Base-by-base conservation (phyloP, 2,888 invertebrate species). In the Epirrhoe tristata region DNA sequence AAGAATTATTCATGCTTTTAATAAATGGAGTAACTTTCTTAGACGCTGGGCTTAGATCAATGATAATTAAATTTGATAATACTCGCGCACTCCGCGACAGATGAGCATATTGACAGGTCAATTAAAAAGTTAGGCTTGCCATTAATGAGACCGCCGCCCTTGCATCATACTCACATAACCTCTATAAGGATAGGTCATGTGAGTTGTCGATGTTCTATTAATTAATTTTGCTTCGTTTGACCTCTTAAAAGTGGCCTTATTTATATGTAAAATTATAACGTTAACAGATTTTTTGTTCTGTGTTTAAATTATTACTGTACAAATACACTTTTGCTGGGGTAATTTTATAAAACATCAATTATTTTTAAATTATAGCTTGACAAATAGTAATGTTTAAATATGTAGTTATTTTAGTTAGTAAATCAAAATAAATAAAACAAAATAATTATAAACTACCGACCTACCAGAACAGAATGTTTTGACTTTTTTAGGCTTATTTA, bases 31-130 rank as follows among this genome's bases (percentile, higher is more conserved):
- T 78, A 78, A 80, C 86, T 87, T 88, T 87, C 88, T 77, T 83
- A 75, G 64, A 58, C 57, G 58, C 55, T 76, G 69, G 81, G 80
- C 79, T 74, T 81, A 86, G 82, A 88, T 84, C 80, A 79, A 85
- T 81, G 84, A 77, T 74, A 73, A 75, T 77, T 79, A 81, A 83
- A 85, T 85, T 85, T 79, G 78, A 80, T 82, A 84, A 85, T 79
- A 80, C 46, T 65, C 67, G 75, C 70, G 71, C 75, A 72, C 75
- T 67, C 61, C 71, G 68, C 73, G 73, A 78, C 77, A 81, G 81
- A 86, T 86, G 81, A 80, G 73, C 76, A 75, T 85, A 89, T 85
- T 85, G 89, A 89, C 89, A 89, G 84, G 77, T 79, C 81, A 85
- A 88, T 89, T 85, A 87, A 75, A 79, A 72, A 68, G 69, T 73